Conservation (phyloP, 2,888 invertebrate species). For the Leucania comma region DNA sequence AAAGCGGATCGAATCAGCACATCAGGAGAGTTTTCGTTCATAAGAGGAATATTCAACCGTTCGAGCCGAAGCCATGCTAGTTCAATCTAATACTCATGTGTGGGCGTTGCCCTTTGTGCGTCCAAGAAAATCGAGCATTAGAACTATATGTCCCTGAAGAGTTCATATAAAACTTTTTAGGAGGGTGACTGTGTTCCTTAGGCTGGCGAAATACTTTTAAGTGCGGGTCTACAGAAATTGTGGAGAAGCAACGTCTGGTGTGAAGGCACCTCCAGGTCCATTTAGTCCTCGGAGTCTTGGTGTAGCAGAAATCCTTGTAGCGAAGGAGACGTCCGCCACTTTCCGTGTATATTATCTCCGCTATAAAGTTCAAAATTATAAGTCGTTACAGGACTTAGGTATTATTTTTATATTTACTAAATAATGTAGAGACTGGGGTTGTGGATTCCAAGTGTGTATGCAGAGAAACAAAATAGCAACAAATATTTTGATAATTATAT, state of each 20-base stretch:
- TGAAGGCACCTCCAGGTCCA: constrained; percentile 74
- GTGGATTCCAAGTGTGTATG: too few relatives aligned
- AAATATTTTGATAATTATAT: too few relatives aligned
- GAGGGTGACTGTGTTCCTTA: constrained; percentile 62
- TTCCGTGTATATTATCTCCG: constrained; percentile 65
- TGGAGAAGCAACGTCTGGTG: constrained; percentile 69
- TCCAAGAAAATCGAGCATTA: constrained; percentile 40
- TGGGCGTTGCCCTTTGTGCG: not conserved
- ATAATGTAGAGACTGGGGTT: too few relatives aligned
- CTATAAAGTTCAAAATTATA: constrained; percentile 56
- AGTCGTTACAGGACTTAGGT: not conserved
- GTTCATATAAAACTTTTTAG: constrained; percentile 51
- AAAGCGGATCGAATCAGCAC: too few relatives aligned
- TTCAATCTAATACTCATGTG: not conserved
- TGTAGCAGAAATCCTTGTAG: constrained; percentile 69
- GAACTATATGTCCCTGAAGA: constrained; percentile 48
- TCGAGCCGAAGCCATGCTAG: not conserved
- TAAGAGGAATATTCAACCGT: not conserved
- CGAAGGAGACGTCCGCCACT: constrained; percentile 63
- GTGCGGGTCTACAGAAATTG: constrained; percentile 60
- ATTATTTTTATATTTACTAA: not conserved
- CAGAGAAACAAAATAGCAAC: too few relatives aligned
- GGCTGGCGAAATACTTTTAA: constrained; percentile 41
- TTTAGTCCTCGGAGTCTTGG: constrained; percentile 58
- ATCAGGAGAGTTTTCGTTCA: too few relatives aligned